phyloP scores from a whole-genome alignment of 2,888 invertebrate species.

The Homarus gammarus region DNA sequence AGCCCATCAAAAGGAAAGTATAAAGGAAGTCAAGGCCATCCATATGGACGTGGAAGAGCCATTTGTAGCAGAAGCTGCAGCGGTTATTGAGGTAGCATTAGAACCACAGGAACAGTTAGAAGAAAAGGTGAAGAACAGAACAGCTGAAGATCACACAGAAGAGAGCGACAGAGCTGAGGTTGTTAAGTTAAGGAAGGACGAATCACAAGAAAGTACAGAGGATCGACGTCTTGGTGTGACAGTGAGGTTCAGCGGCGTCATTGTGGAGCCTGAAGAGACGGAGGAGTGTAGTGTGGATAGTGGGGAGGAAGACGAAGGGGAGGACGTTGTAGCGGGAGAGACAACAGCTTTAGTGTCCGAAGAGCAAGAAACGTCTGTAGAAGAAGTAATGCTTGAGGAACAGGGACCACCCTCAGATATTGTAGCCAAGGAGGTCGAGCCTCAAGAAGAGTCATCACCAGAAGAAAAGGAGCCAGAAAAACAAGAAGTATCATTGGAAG shows the following conservation, averaged over 20 bases:
- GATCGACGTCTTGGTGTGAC: not conserved
- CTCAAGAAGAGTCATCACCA: not conserved
- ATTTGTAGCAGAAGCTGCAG: not conserved
- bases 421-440: conserved; percentile 1
- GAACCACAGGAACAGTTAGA: not conserved
- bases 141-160: too few relatives aligned
- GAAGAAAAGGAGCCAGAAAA: not conserved
- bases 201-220: too few relatives aligned
- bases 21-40: not conserved
- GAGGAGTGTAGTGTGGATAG: not conserved
- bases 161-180: not conserved
- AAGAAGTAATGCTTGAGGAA: not conserved
- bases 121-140: not conserved
- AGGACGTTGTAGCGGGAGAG: not conserved
- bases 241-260: conserved; percentile 16
- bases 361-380: not conserved
- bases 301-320: not conserved
- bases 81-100: not conserved
- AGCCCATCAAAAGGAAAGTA: not conserved
- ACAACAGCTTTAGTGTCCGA: not conserved
- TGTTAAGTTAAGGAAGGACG: not conserved
- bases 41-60: not conserved
- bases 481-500: conserved; percentile 1
- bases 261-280: conserved; percentile 6
- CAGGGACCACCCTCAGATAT: not conserved